phyloP scores from a whole-genome alignment of 2,113 vertebrate species.

The Sturnus vulgaris region DNA sequence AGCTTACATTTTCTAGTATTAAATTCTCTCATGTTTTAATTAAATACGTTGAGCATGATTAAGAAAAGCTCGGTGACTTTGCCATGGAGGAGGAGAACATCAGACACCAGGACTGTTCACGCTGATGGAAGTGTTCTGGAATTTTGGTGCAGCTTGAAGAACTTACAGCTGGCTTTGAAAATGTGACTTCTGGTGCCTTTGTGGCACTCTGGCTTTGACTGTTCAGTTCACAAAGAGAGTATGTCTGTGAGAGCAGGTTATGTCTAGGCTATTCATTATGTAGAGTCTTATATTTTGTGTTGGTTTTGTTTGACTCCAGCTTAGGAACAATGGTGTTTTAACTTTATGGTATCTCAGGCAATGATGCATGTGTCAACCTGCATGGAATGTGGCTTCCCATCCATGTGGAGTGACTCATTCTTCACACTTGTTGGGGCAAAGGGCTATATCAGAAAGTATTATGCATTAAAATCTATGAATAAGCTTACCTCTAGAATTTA shows the following conservation, averaged over 20 bases:
- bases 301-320: neutral
- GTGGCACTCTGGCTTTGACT: neutral
- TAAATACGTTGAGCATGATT: neutral
- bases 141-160: neutral
- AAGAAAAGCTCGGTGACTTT: neutral
- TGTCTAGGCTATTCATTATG: neutral
- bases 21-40: neutral
- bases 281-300: neutral
- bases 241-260: neutral
- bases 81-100: neutral
- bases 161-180: neutral
- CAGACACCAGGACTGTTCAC: neutral
- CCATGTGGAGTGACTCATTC: neutral
- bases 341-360: neutral
- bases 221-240: neutral
- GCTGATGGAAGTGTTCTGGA: neutral
- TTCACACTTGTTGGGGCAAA: neutral
- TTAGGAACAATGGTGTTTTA: neutral
- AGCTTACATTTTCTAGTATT: neutral
- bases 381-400: conserved; percentile 15
- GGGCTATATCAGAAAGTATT: neutral
- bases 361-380: neutral
- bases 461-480: neutral
- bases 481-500: neutral
- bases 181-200: neutral